These are phyloP conservation scores for Phoenicopterus ruber DNA, from an alignment of 2,113 vertebrate species.

Conservation along the genomic window DNA sequence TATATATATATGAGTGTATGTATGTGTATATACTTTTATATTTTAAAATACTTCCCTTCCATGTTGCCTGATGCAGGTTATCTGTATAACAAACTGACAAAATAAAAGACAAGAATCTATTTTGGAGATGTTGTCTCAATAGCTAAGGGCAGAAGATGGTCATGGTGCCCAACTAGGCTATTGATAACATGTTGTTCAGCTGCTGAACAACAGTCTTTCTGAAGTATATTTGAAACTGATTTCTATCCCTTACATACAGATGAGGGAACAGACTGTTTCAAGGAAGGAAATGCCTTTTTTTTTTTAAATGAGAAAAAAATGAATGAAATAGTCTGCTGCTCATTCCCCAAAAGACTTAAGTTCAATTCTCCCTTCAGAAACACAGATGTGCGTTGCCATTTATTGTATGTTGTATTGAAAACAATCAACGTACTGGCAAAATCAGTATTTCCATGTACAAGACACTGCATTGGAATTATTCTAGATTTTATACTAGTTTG, in stretches of 20 bases:
- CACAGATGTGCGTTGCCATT: not conserved
- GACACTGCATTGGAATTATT: not conserved
- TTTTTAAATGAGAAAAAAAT: too few relatives aligned
- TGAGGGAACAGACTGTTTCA: not conserved
- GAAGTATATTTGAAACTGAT: not conserved
- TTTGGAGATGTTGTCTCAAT: not conserved
- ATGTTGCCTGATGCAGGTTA: not conserved
- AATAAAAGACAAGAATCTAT: not conserved
- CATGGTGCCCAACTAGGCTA: accelerated
- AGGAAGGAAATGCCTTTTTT: not conserved
- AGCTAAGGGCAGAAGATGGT: not conserved
- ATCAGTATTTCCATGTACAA: not conserved
- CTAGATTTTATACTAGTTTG: not conserved
- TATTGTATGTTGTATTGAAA: not conserved
- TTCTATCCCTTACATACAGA: not conserved
- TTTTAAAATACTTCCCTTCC: not conserved
- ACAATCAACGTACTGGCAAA: not conserved
- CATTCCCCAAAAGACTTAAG: not conserved
- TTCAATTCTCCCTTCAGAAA: not conserved
- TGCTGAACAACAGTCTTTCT: not conserved
- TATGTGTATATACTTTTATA: not conserved
- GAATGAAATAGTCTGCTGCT: not conserved
- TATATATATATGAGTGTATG: not conserved
- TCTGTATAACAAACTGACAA: not conserved
- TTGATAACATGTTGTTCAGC: not conserved